Evolutionary conservation across 2,797 vertebrate species (phyloP).

Genomic region (Gadopsis bispinosus): DNA sequence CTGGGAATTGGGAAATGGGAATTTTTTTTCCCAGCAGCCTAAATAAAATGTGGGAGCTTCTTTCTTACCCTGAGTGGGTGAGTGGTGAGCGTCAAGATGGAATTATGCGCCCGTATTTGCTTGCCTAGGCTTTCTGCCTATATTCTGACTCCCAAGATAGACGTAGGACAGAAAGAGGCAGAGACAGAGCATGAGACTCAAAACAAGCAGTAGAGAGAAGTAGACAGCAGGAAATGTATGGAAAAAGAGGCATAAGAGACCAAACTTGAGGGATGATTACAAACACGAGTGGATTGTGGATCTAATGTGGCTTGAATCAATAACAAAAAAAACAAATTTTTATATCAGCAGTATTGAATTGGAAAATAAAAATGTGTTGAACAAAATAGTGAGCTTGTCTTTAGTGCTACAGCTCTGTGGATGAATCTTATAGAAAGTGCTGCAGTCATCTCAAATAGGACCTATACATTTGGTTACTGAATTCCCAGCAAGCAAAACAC

Average conservation of each 20-base stretch:
- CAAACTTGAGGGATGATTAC: conserved; percentile 27
- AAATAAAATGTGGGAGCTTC: conserved; percentile 62
- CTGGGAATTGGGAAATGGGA: too few relatives aligned
- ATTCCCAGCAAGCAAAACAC: conserved; percentile 44
- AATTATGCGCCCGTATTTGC: conserved; percentile 66
- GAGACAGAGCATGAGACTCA: conserved; percentile 19
- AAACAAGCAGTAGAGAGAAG: conserved; percentile 43
- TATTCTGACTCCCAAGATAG: conserved; percentile 59
- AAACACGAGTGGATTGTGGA: not conserved
- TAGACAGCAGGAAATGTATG: conserved; percentile 9
- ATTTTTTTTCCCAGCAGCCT: conserved; percentile 51
- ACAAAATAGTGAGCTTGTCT: conserved; percentile 32
- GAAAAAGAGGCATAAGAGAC: conserved; percentile 11
- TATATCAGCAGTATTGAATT: conserved; percentile 2
- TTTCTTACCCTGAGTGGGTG: conserved; percentile 64
- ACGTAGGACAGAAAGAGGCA: conserved; percentile 25
- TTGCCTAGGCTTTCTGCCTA: conserved; percentile 60
- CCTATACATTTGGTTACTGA: conserved; percentile 53
- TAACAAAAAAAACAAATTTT: not conserved
- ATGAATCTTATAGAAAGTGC: conserved; percentile 70
- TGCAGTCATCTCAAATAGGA: conserved; percentile 70
- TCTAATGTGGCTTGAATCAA: conserved; percentile 11
- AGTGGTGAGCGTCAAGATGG: conserved; percentile 60
- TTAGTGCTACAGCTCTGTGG: conserved; percentile 46
- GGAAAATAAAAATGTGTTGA: conserved; percentile 25